Conservation (phyloP, 1,140 invertebrate species). For the Pseudobourletiella spinata region DNA sequence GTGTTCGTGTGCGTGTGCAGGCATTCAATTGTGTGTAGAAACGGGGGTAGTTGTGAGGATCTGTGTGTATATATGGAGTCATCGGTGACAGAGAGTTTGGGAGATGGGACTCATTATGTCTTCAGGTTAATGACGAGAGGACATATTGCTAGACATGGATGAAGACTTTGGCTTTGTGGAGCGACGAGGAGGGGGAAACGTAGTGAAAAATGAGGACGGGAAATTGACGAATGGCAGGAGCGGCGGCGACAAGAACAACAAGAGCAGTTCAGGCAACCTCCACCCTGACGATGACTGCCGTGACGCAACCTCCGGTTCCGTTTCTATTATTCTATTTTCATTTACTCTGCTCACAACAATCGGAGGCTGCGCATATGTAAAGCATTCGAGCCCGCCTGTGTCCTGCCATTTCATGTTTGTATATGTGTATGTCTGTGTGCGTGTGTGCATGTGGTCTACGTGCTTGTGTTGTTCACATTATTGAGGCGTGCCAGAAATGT, state of each 20-base stretch:
- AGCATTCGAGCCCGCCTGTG: too few species aligned
- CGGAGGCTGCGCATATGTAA: background rate
- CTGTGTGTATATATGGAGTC: too few species aligned
- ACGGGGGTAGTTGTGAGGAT: too few species aligned
- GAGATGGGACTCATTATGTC: too few species aligned
- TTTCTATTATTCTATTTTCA: slow-evolving; percentile 22
- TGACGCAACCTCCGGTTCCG: slow-evolving; percentile 25
- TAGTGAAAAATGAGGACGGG: slow-evolving; percentile 3
- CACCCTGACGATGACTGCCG: slow-evolving; percentile 15
- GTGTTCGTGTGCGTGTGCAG: too few species aligned
- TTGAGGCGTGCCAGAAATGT: too few species aligned
- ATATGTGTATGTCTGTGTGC: background rate
- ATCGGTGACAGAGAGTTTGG: too few species aligned
- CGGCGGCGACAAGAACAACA: background rate
- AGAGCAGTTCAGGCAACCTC: background rate
- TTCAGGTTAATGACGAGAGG: background rate
- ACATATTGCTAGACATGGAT: slow-evolving; percentile 9
- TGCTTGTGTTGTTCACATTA: too few species aligned
- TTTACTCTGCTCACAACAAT: slow-evolving; percentile 14
- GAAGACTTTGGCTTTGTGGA: slow-evolving; percentile 21
- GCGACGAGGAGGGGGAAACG: background rate
- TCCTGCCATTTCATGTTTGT: too few species aligned
- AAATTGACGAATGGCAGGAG: slow-evolving; percentile 10
- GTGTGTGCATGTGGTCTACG: too few species aligned
- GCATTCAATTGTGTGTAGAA: too few species aligned